phyloP scores from a whole-genome alignment of 2,888 invertebrate genomes.

The Lasius fuliginosus region DNA sequence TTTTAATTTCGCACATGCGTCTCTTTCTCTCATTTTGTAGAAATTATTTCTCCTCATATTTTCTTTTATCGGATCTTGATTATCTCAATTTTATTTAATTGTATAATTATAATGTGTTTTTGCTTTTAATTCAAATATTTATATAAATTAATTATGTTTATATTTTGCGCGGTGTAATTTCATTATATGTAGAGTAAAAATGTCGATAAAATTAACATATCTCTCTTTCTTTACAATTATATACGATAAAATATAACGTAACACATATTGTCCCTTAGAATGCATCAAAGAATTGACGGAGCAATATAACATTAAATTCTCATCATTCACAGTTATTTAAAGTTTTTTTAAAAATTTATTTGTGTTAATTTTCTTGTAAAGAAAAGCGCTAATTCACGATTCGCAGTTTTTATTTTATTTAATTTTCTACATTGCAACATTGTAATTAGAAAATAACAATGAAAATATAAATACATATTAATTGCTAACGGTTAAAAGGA shows the following conservation, averaged over 20 bases:
- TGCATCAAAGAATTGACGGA: not conserved
- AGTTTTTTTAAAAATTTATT: not conserved
- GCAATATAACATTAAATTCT: constrained; percentile 6
- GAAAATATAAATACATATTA: not conserved
- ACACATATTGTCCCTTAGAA: not conserved
- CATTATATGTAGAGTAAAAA: constrained; percentile 1
- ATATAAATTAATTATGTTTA: constrained; percentile 7
- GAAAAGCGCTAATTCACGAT: not conserved
- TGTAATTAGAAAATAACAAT: not conserved
- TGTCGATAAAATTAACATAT: not conserved
- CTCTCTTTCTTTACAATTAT: not conserved
- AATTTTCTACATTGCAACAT: not conserved
- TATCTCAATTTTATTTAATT: not conserved
- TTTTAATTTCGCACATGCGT: constrained; percentile 1
- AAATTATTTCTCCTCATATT: not conserved
- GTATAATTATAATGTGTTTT: not conserved
- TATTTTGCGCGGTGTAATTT: not conserved
- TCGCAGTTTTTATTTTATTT: not conserved
- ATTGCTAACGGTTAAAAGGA: not conserved
- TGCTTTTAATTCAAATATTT: not conserved
- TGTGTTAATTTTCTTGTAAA: not conserved
- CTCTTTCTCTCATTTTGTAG: not conserved
- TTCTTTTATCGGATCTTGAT: not conserved
- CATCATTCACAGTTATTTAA: not conserved
- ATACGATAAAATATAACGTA: not conserved